Base-by-base conservation (phyloP, 2,113 vertebrate species). In the Cheirogaleus medius region DNA sequence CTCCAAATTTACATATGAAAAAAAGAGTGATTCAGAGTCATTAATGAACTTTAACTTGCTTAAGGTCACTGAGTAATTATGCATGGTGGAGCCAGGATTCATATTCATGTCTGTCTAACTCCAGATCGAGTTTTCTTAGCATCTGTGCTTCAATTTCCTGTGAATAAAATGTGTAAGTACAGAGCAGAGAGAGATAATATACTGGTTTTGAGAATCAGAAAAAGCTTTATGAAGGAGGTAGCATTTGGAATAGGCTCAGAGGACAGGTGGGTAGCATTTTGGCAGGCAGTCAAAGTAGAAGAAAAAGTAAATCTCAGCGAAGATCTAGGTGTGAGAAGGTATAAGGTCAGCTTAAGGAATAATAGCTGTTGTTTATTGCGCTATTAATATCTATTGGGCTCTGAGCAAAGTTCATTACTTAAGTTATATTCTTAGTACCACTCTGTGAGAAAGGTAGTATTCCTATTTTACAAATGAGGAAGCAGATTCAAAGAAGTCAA, bases 371-470 rank as follows among this genome's bases (percentile, higher is more conserved):
- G 39, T 91, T 91, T 83, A 69, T 77, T 63, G 68, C 56, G 27
- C 25, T 95, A 54, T 83, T 95, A 85, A 66, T 93, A 56, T 85
- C 85, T 90, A 5, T 32, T 58, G 66, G 21, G 4, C 52, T 73
- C 42, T 94, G 37, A n/a, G 4, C 76, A 86, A 78, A 78, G 69
- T 74, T 92, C 42, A 73, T 96, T 87, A 80, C 34, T 97, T 96
- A 81, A 90, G 76, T 20, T 95, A 44, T 76, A 56, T 74, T 96
- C 44, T 81, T 32, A 90, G 47, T 74, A 86, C 39, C 1, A 42
- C 12, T 93, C 8, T 78, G 8, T 93, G 34, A 94, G 63, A 66
- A 82, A 92, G 81, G 21, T 52, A 58, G 85, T 93, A 52, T 47
- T 94, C 34, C 32, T 82, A n/a, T 87, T 66, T 71, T 96, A 42